Conservation (phyloP, 2,888 invertebrate species). For the Gymnosoma rotundatum region DNA sequence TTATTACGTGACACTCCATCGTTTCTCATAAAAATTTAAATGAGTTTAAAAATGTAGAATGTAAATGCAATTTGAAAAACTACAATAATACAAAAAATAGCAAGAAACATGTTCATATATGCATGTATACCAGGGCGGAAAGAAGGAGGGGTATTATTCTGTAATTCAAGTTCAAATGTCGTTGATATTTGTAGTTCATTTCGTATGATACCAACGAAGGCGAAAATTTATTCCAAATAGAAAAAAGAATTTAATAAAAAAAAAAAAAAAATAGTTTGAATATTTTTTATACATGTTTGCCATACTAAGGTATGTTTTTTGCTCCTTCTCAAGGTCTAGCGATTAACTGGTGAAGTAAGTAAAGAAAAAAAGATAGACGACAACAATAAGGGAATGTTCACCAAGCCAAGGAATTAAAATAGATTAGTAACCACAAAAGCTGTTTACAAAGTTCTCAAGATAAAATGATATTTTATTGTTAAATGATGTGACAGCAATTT, state of each 20-base stretch:
- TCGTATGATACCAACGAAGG: slow-evolving; percentile 54
- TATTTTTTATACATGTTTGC: not conserved
- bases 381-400: slow-evolving; percentile 49
- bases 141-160: slow-evolving; percentile 31
- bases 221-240: slow-evolving; percentile 54
- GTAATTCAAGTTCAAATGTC: slow-evolving; percentile 70
- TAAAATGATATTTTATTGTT: slow-evolving; percentile 13
- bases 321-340: slow-evolving; percentile 65
- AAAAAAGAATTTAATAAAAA: slow-evolving; percentile 17
- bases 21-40: slow-evolving; percentile 69
- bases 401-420: slow-evolving; percentile 23
- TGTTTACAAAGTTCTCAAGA: slow-evolving; percentile 20
- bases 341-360: slow-evolving; percentile 37
- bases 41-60: slow-evolving; percentile 41
- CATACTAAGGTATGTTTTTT: slow-evolving; percentile 29
- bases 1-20: slow-evolving; percentile 67
- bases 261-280: slow-evolving; percentile 13
- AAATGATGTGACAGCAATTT: slow-evolving; percentile 12
- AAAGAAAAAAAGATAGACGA: slow-evolving; percentile 14
- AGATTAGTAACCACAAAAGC: slow-evolving; percentile 33
- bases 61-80: slow-evolving; percentile 21
- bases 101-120: not conserved
- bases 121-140: not conserved
- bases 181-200: slow-evolving; percentile 54
- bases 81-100: slow-evolving; percentile 1